These are phyloP conservation scores for Copsychus sechellarum DNA, from an alignment of 2,113 vertebrate species.

Conservation along the genomic window DNA sequence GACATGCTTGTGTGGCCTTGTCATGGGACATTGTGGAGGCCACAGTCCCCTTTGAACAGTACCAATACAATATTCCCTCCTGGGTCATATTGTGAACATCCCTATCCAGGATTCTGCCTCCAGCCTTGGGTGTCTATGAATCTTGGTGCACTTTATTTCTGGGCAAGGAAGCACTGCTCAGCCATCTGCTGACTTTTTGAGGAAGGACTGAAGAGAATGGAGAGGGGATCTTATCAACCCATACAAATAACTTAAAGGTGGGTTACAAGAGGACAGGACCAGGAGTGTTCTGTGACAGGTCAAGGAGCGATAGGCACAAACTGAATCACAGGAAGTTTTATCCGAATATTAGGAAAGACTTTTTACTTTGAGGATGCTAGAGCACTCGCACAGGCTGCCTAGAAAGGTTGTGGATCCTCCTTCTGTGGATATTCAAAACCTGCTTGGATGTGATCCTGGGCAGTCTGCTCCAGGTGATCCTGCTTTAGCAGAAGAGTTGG, in stretches of 20 bases:
- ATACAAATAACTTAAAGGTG: neutral
- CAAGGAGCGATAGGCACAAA: neutral
- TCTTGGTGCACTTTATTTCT: neutral
- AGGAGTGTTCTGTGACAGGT: neutral
- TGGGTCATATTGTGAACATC: fast-evolving
- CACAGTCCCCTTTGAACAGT: neutral
- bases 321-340: neutral
- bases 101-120: neutral
- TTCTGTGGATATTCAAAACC: neutral
- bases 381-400: neutral
- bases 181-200: neutral
- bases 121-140: neutral
- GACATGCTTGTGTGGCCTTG: neutral
- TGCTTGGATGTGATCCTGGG: neutral
- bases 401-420: neutral
- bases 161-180: neutral
- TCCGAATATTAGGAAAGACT: neutral
- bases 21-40: neutral
- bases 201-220: neutral
- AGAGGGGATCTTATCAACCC: neutral
- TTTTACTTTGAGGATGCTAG: neutral
- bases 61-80: neutral
- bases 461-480: neutral
- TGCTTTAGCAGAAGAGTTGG: neutral
- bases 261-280: neutral